These are phyloP conservation scores for Stenoptilia bipunctidactyla DNA, from an alignment of 2,888 invertebrate genomes.

Conservation along the genomic window DNA sequence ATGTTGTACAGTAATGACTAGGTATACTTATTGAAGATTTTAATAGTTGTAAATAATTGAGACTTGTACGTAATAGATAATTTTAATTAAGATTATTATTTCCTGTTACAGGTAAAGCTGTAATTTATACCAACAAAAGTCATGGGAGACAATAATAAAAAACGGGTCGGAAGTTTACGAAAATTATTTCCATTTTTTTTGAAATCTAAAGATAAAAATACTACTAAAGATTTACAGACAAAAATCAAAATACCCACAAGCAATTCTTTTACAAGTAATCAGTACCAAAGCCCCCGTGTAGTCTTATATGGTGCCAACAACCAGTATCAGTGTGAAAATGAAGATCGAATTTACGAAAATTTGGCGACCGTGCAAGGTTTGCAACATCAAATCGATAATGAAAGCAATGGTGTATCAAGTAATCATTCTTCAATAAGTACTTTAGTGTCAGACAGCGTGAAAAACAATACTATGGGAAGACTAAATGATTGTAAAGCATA, in stretches of 20 bases:
- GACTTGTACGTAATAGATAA: no score
- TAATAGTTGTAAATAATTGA: no score
- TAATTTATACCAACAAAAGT: slow-evolving; percentile 11
- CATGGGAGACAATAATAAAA: slow-evolving; percentile 46
- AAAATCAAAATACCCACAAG: slow-evolving; percentile 16
- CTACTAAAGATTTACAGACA: slow-evolving; percentile 24
- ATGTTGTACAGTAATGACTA: no score
- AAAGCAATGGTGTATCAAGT: slow-evolving; percentile 28
- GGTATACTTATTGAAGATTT: no score
- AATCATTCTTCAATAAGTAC: slow-evolving; percentile 53
- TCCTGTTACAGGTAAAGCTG: no score
- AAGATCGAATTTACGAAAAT: slow-evolving; percentile 55
- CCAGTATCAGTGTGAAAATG: slow-evolving; percentile 27
- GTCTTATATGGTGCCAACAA: slow-evolving; percentile 22
- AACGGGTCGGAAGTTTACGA: slow-evolving; percentile 45
- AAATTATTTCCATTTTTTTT: slow-evolving; percentile 53
- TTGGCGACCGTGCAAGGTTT: slow-evolving; percentile 25
- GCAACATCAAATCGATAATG: slow-evolving; percentile 22
- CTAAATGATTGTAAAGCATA: slow-evolving; percentile 9
- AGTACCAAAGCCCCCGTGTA: slow-evolving; percentile 42
- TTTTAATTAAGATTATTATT: no score
- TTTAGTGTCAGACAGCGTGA: slow-evolving; percentile 45
- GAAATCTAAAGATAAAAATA: slow-evolving; percentile 41
- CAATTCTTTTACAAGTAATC: slow-evolving; percentile 28
- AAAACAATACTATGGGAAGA: slow-evolving; percentile 19